Evolutionary conservation across 2,888 invertebrate species (phyloP).

Genomic region (Idaea dimidiata): DNA sequence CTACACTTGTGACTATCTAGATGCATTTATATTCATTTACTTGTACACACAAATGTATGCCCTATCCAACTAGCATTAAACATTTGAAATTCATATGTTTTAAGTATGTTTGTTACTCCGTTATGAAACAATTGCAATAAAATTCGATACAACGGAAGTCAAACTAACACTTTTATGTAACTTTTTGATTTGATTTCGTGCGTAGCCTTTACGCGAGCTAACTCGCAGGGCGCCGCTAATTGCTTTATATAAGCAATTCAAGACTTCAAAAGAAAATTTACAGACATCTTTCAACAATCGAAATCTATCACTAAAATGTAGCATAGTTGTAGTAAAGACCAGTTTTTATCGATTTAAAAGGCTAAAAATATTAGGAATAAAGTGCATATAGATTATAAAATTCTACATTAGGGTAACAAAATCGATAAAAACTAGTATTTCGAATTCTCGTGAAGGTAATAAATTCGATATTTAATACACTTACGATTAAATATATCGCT

Average conservation of each 20-base stretch:
- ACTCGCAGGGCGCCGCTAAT: background rate
- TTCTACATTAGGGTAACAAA: background rate
- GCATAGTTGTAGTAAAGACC: slow-evolving; percentile 22
- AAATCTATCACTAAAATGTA: slow-evolving; percentile 17
- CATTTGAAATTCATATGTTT: too few relatives aligned
- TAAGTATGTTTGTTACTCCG: too few relatives aligned
- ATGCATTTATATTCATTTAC: background rate
- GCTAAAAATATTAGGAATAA: too few relatives aligned
- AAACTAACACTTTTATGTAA: too few relatives aligned
- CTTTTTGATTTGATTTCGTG: too few relatives aligned
- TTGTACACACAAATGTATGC: background rate
- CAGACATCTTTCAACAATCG: slow-evolving; percentile 13
- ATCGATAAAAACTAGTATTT: slow-evolving; percentile 38
- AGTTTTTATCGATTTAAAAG: slow-evolving; percentile 14
- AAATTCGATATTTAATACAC: slow-evolving; percentile 39
- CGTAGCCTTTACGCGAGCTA: too few relatives aligned
- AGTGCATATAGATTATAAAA: background rate
- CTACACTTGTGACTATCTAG: background rate
- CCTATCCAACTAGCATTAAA: too few relatives aligned
- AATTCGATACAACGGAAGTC: too few relatives aligned
- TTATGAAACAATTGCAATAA: too few relatives aligned
- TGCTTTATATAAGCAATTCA: background rate
- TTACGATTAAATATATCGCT: slow-evolving; percentile 50
- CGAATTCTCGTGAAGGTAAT: slow-evolving; percentile 42
- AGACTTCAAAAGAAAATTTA: background rate